A percentile compares a stretch with the other conserved stretches of the same genome.
phyloP scores from a whole-genome alignment of 2,888 invertebrate species.

The Achlya flavicornis region DNA sequence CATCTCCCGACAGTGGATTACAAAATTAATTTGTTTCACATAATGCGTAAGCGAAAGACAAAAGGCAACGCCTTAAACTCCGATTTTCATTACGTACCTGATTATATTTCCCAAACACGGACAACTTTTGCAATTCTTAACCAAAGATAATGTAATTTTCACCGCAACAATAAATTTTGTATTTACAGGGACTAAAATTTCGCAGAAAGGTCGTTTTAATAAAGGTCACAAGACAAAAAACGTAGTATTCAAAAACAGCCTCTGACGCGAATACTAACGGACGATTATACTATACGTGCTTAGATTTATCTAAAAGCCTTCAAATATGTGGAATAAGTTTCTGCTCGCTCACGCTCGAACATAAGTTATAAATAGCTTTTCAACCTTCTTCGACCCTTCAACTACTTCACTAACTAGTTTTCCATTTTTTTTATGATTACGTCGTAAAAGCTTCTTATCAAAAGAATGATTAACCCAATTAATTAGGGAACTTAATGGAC shows the following conservation, averaged over 20 bases:
- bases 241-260: neutral
- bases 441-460: constrained; percentile 1
- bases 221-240: neutral
- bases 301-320: neutral
- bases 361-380: constrained; percentile 4
- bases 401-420: constrained; percentile 6
- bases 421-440: constrained; percentile 1
- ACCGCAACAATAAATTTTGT: neutral
- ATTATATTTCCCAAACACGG: neutral
- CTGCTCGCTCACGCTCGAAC: neutral
- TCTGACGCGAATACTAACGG: neutral
- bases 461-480: constrained; percentile 4
- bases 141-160: neutral
- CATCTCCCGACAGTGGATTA: constrained; percentile 13
- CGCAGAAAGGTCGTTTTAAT: neutral
- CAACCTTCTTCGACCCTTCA: constrained; percentile 3
- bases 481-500: neutral
- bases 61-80: neutral
- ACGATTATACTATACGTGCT: neutral
- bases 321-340: neutral
- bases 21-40: constrained; percentile 26
- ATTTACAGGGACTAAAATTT: neutral
- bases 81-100: neutral
- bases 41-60: constrained; percentile 4
- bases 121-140: neutral